Base-by-base conservation (phyloP, 2,797 vertebrate species). In the Psittacula derbiana region DNA sequence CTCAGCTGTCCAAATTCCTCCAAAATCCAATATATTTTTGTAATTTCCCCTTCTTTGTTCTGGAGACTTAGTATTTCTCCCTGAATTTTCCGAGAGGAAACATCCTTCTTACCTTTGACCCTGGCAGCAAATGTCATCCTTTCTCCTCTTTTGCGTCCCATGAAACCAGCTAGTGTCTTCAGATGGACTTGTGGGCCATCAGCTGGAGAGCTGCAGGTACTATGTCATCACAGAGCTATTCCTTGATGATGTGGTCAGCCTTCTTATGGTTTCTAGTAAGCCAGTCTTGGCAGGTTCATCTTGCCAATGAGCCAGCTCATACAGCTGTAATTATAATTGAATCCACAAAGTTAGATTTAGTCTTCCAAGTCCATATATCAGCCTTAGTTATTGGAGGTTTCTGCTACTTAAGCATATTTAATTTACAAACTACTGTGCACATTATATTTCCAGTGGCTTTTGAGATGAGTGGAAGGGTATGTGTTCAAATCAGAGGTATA, bases 291-390 rank as follows among this genome's bases (percentile, higher is more conserved):
- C 92, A 97, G 94, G 47, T 96, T 90, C 14, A 7, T 92, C 92
- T 85, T 95, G 86, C 95, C 96, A 95, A 85, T 24, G 57, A 38
- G 90, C 86, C 88, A 84, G 55, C 80, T 96, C 93, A 90, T 97
- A 94, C 96, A 97, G 96, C 94, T 98, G 96, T 91, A 96, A 94
- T 97, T 97, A 95, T 96, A 97, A 97, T 96, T 97, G 91, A 97
- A 97, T 97, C 95, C 94, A 97, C 88, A 96, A 95, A 94, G 88
- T 87, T 90, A 93, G 90, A 91, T 96, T 94, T 92, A 95, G 92
- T 95, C 91, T 96, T 83, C 89, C 89, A 95, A 92, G 74, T 90
- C 94, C 91, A 90, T 97, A 96, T 95, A 94, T 92, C 94, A 96
- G 62, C 83, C 88, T 78, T 91, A 82, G 84, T 96, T 96, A 83